Base-by-base conservation (phyloP, 2,888 invertebrate genomes). In the Parnassius mnemosyne region DNA sequence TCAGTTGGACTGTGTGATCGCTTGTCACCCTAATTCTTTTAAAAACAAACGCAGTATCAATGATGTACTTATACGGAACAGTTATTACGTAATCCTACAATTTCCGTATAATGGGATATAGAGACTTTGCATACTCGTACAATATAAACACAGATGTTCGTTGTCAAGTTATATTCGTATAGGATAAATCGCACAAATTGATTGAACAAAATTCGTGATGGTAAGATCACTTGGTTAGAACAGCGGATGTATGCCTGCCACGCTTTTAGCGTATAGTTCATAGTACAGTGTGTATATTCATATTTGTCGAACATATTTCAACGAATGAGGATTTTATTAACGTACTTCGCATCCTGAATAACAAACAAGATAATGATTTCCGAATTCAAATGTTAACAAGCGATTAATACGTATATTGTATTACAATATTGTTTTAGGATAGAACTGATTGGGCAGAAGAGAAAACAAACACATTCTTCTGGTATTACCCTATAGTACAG, bases 81-180 rank as follows among this genome's bases (percentile, higher is more conserved):
- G 34, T 34, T 34, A 34, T 34, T 34, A 34, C 16, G 11, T 20
- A 20, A 42, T 51, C 10, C 13, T 3, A 34, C 34, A 42, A 56
- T 42, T 55, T 63, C 56, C 52, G 59, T 25, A 54, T 59, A 25
- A 41, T 34, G 59, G 42, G 50, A 57, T 34, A 43, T 10, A 44
- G 54, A 41, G 50, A 41, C 46, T 55, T 51, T 54, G 34, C 50
- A 42, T 16, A n/a, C n/a, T n/a, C n/a, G n/a, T n/a, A 46, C 52
- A 55, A 63, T 42, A 49, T 34, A 44, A 60, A 52, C 52, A 50
- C 53, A 56, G 49, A 61, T 57, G 47, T 61, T 61, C 56, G 60
- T 47, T 66, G 68, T 67, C 65, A 73, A 68, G 41, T 63, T 69
- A 70, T 73, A 70, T 73, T 74, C 72, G 69, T 61, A 67, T 68